These are phyloP conservation scores for Siderastrea siderea DNA, from an alignment of 92 coral and sea anemone genomes.

Conservation along the genomic window DNA sequence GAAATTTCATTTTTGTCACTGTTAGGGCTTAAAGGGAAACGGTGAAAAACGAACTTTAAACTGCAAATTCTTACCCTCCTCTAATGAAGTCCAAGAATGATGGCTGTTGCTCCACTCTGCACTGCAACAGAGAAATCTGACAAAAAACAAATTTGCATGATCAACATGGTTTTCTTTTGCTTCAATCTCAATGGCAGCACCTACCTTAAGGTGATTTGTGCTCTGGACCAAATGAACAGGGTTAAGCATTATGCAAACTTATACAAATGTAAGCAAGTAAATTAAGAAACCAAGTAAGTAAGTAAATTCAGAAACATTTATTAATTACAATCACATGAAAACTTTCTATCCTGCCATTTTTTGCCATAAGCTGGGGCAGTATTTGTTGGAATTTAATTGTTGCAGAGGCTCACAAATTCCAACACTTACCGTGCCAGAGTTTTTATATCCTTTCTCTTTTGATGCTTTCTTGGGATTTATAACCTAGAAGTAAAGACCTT, in stretches of 20 bases:
- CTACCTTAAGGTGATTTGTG: neutral
- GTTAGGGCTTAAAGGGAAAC: too few species aligned
- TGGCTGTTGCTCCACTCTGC: constrained; percentile 93
- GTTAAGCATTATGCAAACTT: too few species aligned
- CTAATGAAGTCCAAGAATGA: constrained; percentile 94
- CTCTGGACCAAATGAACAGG: too few species aligned
- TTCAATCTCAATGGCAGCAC: neutral
- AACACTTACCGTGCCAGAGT: constrained; percentile 90
- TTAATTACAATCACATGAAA: too few species aligned
- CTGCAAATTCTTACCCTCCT: constrained; percentile 85
- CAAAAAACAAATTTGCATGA: neutral
- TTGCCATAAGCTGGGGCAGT: neutral
- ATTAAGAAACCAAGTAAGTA: too few species aligned
- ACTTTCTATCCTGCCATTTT: too few species aligned
- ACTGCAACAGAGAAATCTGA: constrained; percentile 86
- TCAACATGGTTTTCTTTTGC: too few species aligned
- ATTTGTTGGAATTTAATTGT: too few species aligned
- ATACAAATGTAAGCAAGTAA: too few species aligned
- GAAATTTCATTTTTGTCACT: too few species aligned
- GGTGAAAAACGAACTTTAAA: neutral
- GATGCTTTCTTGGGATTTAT: constrained; percentile 79
- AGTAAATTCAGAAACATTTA: too few species aligned
- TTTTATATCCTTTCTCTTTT: constrained; percentile 87
- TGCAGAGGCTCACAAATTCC: neutral
- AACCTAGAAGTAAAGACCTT: constrained; percentile 36